A percentile compares a stretch with the other conserved stretches of the same genome.
phyloP scores from a whole-genome alignment of 2,797 vertebrate genomes.

The Leptodactylus fallax region DNA sequence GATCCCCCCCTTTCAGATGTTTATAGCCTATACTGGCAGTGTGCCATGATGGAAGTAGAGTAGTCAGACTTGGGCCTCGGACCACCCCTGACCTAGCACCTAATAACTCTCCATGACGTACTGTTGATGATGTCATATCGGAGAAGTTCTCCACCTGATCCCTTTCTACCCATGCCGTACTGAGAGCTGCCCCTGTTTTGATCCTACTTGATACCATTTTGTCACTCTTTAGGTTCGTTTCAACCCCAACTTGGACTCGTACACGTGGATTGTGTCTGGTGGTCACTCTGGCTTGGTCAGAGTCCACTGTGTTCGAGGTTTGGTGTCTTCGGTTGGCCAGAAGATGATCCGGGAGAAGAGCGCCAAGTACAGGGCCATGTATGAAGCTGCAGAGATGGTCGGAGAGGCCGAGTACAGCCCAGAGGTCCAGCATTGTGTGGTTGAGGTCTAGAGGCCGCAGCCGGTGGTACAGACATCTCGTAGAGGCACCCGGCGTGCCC shows the following conservation, averaged over 20 bases:
- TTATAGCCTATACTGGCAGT: too few species aligned
- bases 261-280: conserved; percentile 84
- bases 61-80: too few species aligned
- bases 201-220: not conserved
- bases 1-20: too few species aligned
- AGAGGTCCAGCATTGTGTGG: conserved; percentile 35
- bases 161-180: too few species aligned
- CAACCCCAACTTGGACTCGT: conserved; percentile 89
- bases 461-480: too few species aligned
- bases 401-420: conserved; percentile 11
- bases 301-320: conserved; percentile 80
- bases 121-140: too few species aligned
- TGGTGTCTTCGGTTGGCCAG: conserved; percentile 74
- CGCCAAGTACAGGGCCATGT: conserved; percentile 76
- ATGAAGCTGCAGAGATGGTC: conserved; percentile 49
- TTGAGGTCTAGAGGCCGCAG: conserved; percentile 4
- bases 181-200: too few species aligned
- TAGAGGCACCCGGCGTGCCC: not conserved
- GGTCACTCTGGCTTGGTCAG: conserved; percentile 90
- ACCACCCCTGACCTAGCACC: too few species aligned
- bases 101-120: too few species aligned
- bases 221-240: conserved; percentile 84
- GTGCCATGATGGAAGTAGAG: too few species aligned
- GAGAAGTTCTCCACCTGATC: too few species aligned
- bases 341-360: conserved; percentile 75